Percentiles rank a stretch among this genome's conserved stretches.
phyloP scores from a whole-genome alignment of 1,140 invertebrate species.

The Oreohelix idahoensis region DNA sequence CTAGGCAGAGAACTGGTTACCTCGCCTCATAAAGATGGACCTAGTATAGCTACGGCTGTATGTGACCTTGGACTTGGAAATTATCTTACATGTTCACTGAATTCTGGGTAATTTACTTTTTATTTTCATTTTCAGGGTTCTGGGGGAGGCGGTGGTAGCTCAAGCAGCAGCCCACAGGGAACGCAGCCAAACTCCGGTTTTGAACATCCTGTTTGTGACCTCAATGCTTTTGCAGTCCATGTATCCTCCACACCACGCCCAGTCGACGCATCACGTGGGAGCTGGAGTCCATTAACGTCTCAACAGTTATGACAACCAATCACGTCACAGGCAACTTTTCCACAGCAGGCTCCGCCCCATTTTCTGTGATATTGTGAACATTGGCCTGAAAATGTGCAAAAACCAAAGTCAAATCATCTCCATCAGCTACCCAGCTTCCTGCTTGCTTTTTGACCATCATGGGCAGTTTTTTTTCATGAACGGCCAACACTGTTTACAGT shows the following conservation, averaged over 20 bases:
- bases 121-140: slow-evolving; percentile 26
- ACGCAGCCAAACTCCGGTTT: slow-evolving; percentile 45
- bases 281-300: slow-evolving; percentile 64
- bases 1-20: too few species aligned
- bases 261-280: slow-evolving; percentile 37
- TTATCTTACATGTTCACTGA: too few species aligned
- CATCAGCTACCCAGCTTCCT: not conserved
- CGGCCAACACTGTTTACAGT: too few species aligned
- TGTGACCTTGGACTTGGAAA: too few species aligned
- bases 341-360: slow-evolving; percentile 17
- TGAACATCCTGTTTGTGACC: slow-evolving; percentile 61
- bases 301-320: slow-evolving; percentile 59
- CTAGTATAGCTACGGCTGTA: too few species aligned
- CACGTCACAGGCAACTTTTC: not conserved
- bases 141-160: slow-evolving; percentile 37
- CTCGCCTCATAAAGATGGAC: too few species aligned
- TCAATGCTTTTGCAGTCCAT: slow-evolving; percentile 50
- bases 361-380: slow-evolving; percentile 17
- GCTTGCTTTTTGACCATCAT: too few species aligned
- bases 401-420: not conserved
- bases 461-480: too few species aligned
- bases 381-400: not conserved
- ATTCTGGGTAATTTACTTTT: too few species aligned
- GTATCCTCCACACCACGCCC: slow-evolving; percentile 48
- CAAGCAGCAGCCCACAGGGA: slow-evolving; percentile 46